phyloP scores from a whole-genome alignment of 2,113 vertebrate species.

The Sinocyclocheilus rhinocerous region DNA sequence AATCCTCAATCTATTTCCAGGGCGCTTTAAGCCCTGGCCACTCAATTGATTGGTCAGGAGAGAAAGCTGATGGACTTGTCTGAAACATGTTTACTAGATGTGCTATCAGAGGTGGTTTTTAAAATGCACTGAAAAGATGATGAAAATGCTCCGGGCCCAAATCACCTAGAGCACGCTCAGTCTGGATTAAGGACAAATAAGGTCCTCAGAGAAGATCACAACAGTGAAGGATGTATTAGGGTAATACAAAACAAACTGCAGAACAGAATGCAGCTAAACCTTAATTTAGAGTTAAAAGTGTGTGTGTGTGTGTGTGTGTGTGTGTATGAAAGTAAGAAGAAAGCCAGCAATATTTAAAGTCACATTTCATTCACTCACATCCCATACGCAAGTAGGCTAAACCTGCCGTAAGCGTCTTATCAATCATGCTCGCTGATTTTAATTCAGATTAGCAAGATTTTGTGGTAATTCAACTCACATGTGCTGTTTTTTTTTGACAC shows the following conservation, averaged over 20 bases:
- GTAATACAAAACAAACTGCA: not conserved
- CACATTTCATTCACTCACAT: slow-evolving; percentile 1
- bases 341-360: not conserved
- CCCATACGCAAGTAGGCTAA: not conserved
- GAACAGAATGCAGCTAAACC: not conserved
- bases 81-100: slow-evolving; percentile 58
- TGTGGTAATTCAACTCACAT: slow-evolving; percentile 1
- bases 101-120: slow-evolving; percentile 51
- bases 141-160: not conserved
- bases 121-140: slow-evolving; percentile 55
- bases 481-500: slow-evolving; percentile 48
- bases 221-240: not conserved
- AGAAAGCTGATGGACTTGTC: slow-evolving; percentile 68
- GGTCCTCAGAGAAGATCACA: not conserved
- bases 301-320: no score
- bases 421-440: not conserved
- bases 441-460: slow-evolving; percentile 29
- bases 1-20: slow-evolving; percentile 70
- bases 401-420: not conserved
- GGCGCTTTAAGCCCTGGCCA: slow-evolving; percentile 63
- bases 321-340: not conserved
- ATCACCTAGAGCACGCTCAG: not conserved
- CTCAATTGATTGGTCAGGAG: slow-evolving; percentile 70
- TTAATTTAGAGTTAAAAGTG: not conserved
- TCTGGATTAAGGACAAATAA: not conserved